These are phyloP conservation scores for Iguana delicatissima DNA, from an alignment of 2,797 vertebrate genomes.

Conservation along the genomic window DNA sequence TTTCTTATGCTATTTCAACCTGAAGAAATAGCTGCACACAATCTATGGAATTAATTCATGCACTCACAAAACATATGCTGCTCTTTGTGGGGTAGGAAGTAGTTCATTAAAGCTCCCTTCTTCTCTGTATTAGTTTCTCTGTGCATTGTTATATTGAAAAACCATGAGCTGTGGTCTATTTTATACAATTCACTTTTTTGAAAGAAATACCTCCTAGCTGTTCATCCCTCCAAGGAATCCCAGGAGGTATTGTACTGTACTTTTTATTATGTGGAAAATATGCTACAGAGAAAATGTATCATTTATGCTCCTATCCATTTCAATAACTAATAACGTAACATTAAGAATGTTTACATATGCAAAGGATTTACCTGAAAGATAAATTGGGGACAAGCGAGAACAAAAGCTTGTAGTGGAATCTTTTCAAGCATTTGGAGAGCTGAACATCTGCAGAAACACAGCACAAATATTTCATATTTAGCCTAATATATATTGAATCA, in stretches of 20 bases:
- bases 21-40: conserved; percentile 77
- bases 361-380: not conserved
- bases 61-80: conserved; percentile 62
- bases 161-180: conserved; percentile 60
- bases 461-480: conserved; percentile 39
- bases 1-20: conserved; percentile 77
- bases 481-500: conserved; percentile 38
- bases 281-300: conserved; percentile 1
- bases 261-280: conserved; percentile 21
- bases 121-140: conserved; percentile 63
- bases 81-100: conserved; percentile 57
- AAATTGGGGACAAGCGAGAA: not conserved
- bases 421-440: conserved; percentile 52
- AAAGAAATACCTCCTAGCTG: conserved; percentile 13
- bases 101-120: conserved; percentile 61
- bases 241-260: not conserved
- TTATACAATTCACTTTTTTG: conserved; percentile 46
- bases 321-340: not conserved
- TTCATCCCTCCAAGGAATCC: conserved; percentile 16
- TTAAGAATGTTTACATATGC: conserved; percentile 2
- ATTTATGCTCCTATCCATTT: not conserved
- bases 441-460: conserved; percentile 51
- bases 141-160: conserved; percentile 46
- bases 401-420: not conserved
- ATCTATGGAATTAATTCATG: conserved; percentile 81